A percentile compares a stretch with the other conserved stretches of the same genome.
Evolutionary conservation across 1,140 invertebrate species (phyloP).

Genomic region (Harpegnathos saltator): DNA sequence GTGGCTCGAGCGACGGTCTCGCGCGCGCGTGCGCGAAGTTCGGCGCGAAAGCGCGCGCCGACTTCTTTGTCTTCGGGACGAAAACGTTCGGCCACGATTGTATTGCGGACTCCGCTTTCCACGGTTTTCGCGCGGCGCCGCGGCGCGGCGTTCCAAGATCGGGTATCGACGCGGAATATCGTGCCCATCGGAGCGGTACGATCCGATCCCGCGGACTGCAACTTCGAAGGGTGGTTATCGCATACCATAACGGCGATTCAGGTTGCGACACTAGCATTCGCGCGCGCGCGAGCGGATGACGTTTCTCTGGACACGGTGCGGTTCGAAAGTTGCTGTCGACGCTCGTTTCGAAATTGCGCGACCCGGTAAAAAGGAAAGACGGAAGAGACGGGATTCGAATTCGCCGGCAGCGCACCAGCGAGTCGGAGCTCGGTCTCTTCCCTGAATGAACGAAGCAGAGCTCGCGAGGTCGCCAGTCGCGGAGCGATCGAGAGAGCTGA

Average conservation of each 20-base stretch:
- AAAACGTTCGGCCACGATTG: slow-evolving; percentile 1
- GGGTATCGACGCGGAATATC: slow-evolving; percentile 12
- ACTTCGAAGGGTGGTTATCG: slow-evolving; percentile 22
- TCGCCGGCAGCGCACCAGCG: too few species aligned
- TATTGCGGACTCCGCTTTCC: slow-evolving; percentile 17
- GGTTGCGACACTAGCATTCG: slow-evolving; percentile 1
- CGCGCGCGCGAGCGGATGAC: slow-evolving; percentile 15
- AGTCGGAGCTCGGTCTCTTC: background rate
- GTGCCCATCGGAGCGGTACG: slow-evolving; percentile 25
- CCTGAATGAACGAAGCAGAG: too few species aligned
- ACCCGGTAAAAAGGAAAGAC: background rate
- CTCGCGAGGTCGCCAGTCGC: too few species aligned
- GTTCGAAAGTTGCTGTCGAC: slow-evolving; percentile 18
- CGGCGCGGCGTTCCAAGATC: slow-evolving; percentile 19
- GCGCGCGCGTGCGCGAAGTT: slow-evolving; percentile 11
- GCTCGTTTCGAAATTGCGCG: slow-evolving; percentile 14
- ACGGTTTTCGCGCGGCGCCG: slow-evolving; percentile 29
- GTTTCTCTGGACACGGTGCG: background rate
- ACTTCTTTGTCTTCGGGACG: slow-evolving; percentile 22
- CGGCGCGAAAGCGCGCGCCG: background rate
- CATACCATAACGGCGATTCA: background rate
- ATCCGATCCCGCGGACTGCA: slow-evolving; percentile 6
- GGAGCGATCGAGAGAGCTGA: too few species aligned
- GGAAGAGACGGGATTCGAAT: background rate
- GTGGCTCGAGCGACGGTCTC: background rate